Evolutionary conservation across 2,888 invertebrate species (phyloP).

Genomic region (Erebia epiphron): DNA sequence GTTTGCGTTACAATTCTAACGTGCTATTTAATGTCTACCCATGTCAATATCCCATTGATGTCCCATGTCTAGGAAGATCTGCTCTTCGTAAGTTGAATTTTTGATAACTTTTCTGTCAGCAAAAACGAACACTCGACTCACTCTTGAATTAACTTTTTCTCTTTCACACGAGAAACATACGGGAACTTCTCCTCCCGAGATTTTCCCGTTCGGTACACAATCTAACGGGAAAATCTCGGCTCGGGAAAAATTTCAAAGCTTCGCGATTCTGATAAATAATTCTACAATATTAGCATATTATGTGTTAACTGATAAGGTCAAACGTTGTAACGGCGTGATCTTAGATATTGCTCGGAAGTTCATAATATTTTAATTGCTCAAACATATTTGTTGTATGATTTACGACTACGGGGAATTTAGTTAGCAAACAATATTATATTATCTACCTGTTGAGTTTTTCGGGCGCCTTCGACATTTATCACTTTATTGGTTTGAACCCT

Average conservation of each 20-base stretch:
- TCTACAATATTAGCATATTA: not conserved
- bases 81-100: constrained; percentile 83
- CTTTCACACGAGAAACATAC: not conserved
- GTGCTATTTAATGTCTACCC: constrained; percentile 86
- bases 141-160: too few relatives aligned
- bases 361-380: not conserved
- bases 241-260: not conserved
- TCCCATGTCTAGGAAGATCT: constrained; percentile 88
- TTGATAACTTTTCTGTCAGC: not conserved
- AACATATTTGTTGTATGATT: not conserved
- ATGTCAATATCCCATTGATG: constrained; percentile 93
- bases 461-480: constrained; percentile 25
- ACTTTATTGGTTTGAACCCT: not conserved
- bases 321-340: not conserved
- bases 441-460: not conserved
- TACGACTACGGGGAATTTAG: not conserved
- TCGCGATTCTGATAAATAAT: not conserved
- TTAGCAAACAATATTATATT: not conserved
- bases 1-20: constrained; percentile 89
- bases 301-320: not conserved
- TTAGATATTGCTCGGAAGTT: not conserved
- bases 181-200: not conserved
- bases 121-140: too few relatives aligned
- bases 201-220: not conserved
- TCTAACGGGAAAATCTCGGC: too few relatives aligned